Percentiles rank a stretch among this genome's conserved stretches.
Conservation (phyloP, 2,113 vertebrate species). For the Antechinus stuartii region DNA sequence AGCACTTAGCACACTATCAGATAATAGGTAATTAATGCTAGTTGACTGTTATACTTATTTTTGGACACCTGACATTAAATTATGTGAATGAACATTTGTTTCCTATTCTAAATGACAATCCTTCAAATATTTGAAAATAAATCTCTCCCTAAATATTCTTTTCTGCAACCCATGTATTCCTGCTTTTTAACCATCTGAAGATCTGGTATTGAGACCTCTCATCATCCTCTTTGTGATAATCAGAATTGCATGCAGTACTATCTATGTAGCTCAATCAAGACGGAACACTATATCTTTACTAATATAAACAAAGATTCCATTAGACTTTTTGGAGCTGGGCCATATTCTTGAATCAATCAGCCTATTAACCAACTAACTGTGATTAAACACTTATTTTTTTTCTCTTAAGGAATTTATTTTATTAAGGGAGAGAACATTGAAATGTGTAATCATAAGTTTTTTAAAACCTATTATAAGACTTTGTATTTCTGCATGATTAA, state of each 20-base stretch:
- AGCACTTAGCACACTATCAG: not conserved
- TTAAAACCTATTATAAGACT: not conserved
- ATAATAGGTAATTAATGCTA: not conserved
- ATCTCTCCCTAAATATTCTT: no score
- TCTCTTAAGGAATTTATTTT: not conserved
- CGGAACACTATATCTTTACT: not conserved
- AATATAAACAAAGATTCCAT: not conserved
- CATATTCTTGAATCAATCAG: not conserved
- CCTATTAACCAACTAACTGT: not conserved
- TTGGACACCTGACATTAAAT: not conserved
- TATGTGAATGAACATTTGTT: not conserved
- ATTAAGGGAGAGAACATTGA: not conserved
- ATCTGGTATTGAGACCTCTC: no score
- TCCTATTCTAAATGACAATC: no score
- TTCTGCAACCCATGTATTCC: no score
- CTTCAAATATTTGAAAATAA: no score
- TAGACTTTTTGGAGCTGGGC: not conserved
- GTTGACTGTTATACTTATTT: not conserved
- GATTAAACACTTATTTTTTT: not conserved
- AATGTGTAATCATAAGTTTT: not conserved
- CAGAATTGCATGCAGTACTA: no score
- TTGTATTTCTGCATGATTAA: not conserved
- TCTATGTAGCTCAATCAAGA: not conserved
- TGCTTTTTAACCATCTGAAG: no score
- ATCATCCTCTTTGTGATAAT: no score